Evolutionary conservation across 1,140 invertebrate genomes (phyloP).

Genomic region (Tetramorium parvispinum): DNA sequence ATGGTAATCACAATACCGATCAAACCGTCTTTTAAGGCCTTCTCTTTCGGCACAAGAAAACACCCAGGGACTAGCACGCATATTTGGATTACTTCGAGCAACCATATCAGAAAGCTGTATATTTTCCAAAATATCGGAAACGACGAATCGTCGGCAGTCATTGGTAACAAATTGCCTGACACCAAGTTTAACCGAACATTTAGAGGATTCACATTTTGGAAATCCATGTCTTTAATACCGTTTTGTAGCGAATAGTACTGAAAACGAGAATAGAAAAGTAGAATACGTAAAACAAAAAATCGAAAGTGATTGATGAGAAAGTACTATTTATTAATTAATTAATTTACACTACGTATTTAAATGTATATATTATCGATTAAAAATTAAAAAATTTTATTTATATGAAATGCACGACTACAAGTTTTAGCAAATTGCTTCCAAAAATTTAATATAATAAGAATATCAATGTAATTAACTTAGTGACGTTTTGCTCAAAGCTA

Average conservation of each 20-base stretch:
- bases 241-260: background rate
- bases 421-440: background rate
- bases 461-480: background rate
- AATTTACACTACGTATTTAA: background rate
- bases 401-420: background rate
- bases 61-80: background rate
- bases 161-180: slow-evolving; percentile 1
- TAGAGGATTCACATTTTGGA: background rate
- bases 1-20: slow-evolving; percentile 19
- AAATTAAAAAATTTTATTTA: background rate
- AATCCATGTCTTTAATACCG: background rate
- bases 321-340: background rate
- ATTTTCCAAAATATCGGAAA: background rate
- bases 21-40: background rate
- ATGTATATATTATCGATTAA: background rate
- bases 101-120: background rate
- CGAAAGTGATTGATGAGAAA: background rate
- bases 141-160: background rate
- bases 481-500: background rate
- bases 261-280: background rate
- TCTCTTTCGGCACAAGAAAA: background rate
- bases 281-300: background rate
- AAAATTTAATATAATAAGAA: background rate
- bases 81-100: background rate
- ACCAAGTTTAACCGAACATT: background rate